These are phyloP conservation scores for Enteromius unitaeniatus DNA, from an alignment of 2,797 vertebrate species.

Conservation along the genomic window DNA sequence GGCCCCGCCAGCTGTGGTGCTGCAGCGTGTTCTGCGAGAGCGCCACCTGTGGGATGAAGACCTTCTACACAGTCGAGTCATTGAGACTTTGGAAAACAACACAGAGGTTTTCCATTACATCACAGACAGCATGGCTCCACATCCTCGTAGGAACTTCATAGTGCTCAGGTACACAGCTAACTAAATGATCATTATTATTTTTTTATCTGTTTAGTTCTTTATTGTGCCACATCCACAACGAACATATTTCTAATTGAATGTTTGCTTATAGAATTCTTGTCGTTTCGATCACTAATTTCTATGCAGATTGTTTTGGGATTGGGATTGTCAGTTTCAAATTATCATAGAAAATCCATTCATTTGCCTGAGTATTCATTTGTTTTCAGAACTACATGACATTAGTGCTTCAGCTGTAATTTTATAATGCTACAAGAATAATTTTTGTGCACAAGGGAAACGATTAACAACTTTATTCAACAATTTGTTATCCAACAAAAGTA, in stretches of 20 bases:
- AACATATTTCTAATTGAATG: too few species aligned
- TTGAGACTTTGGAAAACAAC: slow-evolving; percentile 81
- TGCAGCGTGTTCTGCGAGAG: slow-evolving; percentile 84
- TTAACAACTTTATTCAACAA: too few species aligned
- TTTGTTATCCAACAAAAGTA: too few species aligned
- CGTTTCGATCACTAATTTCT: neutral
- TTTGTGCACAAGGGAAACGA: too few species aligned
- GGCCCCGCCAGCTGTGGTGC: slow-evolving; percentile 75
- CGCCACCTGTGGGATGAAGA: slow-evolving; percentile 88
- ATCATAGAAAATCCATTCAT: neutral
- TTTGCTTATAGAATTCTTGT: neutral
- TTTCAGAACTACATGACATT: neutral
- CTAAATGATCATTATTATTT: neutral
- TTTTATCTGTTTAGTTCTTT: neutral
- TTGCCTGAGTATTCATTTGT: neutral
- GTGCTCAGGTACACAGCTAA: slow-evolving; percentile 78
- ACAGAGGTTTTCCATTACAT: slow-evolving; percentile 85
- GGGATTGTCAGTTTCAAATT: neutral
- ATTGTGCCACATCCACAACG: neutral
- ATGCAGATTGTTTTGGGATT: neutral
- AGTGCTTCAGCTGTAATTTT: too few species aligned
- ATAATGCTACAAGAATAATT: too few species aligned
- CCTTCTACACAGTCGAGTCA: slow-evolving; percentile 81
- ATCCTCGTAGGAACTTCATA: slow-evolving; percentile 83
- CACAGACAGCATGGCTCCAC: slow-evolving; percentile 87